Conservation (phyloP, 2,797 vertebrate species). For the Gallinago stenura region DNA sequence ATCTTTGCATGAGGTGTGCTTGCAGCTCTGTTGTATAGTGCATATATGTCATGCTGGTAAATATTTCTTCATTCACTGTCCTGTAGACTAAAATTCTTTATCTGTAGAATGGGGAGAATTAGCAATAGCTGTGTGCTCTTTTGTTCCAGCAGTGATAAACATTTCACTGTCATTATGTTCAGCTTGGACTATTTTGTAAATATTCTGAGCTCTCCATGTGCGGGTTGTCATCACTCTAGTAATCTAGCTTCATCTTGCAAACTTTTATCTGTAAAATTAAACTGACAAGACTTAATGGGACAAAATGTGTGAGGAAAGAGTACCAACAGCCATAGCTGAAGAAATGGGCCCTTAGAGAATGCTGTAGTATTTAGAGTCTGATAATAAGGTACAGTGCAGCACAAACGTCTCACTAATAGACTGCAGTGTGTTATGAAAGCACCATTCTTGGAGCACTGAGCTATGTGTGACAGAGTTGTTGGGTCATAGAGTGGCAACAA, state of each 20-base stretch:
- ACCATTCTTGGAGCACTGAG: background rate
- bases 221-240: background rate
- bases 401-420: background rate
- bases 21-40: background rate
- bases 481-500: background rate
- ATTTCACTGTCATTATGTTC: conserved; percentile 29
- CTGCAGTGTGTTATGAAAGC: background rate
- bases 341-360: background rate
- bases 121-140: background rate
- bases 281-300: background rate
- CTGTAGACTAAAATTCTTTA: conserved; percentile 18
- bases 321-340: background rate
- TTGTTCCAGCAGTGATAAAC: conserved; percentile 25
- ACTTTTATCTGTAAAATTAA: conserved; percentile 25
- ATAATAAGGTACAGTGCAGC: background rate
- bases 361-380: background rate
- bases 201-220: background rate
- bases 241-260: background rate
- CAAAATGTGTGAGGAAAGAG: background rate
- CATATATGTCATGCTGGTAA: background rate
- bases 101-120: background rate
- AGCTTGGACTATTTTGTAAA: conserved; percentile 24
- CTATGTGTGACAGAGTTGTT: background rate
- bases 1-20: background rate
- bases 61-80: background rate